Base-by-base conservation (phyloP, 1,140 invertebrate genomes). In the Eurytemora carolleeae region DNA sequence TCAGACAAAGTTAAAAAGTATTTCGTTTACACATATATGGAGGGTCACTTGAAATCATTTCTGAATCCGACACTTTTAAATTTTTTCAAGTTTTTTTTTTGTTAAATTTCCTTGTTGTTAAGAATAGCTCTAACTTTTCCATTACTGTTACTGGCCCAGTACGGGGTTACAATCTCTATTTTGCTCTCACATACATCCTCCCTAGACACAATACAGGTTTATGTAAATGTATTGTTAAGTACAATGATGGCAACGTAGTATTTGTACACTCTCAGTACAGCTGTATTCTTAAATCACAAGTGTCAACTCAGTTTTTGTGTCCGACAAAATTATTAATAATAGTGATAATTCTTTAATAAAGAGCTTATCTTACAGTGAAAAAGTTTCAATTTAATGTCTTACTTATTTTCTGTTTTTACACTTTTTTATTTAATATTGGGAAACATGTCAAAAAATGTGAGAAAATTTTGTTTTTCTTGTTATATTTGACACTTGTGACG, bases 81-180 rank as follows among this genome's bases (percentile, higher is more conserved):
- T n/a, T n/a, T n/a, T n/a, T n/a, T n/a, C n/a, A n/a, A n/a, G n/a
- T n/a, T n/a, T n/a, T n/a, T n/a, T n/a, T n/a, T n/a, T n/a, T n/a
- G n/a, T n/a, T n/a, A n/a, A n/a, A n/a, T n/a, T n/a, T 92, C 87
- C 72, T 90, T 86, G 1, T 87, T 92, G 71, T 93, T 93, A 16
- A 93, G 88, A 61, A 93, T 86, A 1, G 88, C 88, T 21, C 87
- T 76, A 23, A 90, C 79, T 75, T 92, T 90, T 44, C 87, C 86
- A 1, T 85, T 86, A 7, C 86, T 89, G 71, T 92, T 93, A 2
- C 85, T 82, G 0, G 88, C 87, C 88, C 88, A 93, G 69, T 90
- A 93, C 0, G 89, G 89, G 0, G 88, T 92, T 3, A 89, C 82
- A 64, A 93, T 87, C 74, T 92, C 88, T n/a, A 87, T 80, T 70